A percentile compares a stretch with the other conserved stretches of the same genome.
phyloP scores from a whole-genome alignment of 2,797 vertebrate species.

The Gallirallus australis region DNA sequence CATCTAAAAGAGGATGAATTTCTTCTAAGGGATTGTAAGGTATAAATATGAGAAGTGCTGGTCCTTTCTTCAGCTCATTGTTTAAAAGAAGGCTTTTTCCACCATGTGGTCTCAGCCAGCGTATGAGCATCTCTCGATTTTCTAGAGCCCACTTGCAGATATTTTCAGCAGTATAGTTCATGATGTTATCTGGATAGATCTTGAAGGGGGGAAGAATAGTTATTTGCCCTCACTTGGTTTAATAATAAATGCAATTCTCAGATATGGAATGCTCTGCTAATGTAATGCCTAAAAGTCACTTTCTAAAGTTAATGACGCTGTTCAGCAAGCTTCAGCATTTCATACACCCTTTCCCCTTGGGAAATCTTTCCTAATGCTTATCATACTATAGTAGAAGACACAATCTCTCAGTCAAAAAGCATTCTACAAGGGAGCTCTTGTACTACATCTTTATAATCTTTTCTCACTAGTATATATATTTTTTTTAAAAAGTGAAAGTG shows the following conservation, averaged over 20 bases:
- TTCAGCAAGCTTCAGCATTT: not conserved
- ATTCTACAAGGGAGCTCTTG: not conserved
- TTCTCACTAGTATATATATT: not conserved
- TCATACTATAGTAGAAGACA: not conserved
- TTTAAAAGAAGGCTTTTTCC: constrained; percentile 85
- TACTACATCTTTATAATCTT: not conserved
- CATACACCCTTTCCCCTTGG: not conserved
- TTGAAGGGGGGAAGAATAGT: constrained; percentile 36
- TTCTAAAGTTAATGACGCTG: not conserved
- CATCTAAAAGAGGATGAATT: constrained; percentile 82
- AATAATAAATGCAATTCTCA: not conserved
- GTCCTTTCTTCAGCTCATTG: constrained; percentile 91
- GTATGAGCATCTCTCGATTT: constrained; percentile 84
- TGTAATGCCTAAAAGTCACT: not conserved
- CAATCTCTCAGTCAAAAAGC: not conserved
- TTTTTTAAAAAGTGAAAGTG: not conserved
- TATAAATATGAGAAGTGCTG: constrained; percentile 92
- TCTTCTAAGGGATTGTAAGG: constrained; percentile 88
- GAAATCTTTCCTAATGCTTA: not conserved
- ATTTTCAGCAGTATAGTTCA: constrained; percentile 90
- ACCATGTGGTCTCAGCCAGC: constrained; percentile 84
- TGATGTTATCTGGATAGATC: constrained; percentile 86
- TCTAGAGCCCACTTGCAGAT: constrained; percentile 93
- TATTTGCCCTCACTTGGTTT: not conserved
- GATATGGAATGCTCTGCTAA: not conserved